Conservation (phyloP, 53 echinoderm and acorn worm species). For the Echinometra lucunter region DNA sequence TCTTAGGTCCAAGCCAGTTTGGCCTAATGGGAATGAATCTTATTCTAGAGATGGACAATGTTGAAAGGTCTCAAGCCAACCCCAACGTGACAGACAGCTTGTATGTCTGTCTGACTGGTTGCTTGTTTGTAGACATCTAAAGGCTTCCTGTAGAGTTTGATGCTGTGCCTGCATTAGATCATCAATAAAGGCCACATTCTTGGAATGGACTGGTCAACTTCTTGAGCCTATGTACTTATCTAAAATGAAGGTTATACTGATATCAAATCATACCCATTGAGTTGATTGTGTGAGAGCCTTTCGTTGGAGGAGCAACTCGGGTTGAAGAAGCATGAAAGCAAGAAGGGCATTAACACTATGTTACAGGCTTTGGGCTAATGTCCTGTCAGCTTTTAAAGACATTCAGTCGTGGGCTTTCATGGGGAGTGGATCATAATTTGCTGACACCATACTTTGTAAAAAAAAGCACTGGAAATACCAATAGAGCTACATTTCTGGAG, state of each 20-base stretch:
- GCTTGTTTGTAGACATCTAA: constrained; percentile 7
- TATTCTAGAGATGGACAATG: neutral
- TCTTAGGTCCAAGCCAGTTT: too few species aligned
- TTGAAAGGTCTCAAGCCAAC: neutral
- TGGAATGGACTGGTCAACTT: neutral
- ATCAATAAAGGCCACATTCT: constrained; percentile 11
- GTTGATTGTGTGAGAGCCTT: neutral
- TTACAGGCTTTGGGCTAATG: too few species aligned
- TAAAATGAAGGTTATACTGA: neutral
- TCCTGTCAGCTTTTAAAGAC: too few species aligned
- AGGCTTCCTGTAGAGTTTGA: neutral
- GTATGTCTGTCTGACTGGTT: constrained; percentile 15
- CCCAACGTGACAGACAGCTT: neutral
- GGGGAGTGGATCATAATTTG: too few species aligned
- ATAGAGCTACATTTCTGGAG: too few species aligned
- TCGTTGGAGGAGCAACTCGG: too few species aligned
- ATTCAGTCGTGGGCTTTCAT: too few species aligned
- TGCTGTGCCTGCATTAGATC: constrained; percentile 29
- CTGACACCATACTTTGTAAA: too few species aligned
- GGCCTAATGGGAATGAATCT: neutral
- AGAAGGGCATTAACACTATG: too few species aligned
- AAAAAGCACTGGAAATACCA: too few species aligned
- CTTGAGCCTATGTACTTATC: neutral
- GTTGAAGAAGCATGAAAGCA: too few species aligned
- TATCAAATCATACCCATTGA: too few species aligned